Evolutionary conservation across 2,113 vertebrate genomes (phyloP), one percentile per base, ranked within the genome.

Genomic region (Corynorhinus townsendii): DNA sequence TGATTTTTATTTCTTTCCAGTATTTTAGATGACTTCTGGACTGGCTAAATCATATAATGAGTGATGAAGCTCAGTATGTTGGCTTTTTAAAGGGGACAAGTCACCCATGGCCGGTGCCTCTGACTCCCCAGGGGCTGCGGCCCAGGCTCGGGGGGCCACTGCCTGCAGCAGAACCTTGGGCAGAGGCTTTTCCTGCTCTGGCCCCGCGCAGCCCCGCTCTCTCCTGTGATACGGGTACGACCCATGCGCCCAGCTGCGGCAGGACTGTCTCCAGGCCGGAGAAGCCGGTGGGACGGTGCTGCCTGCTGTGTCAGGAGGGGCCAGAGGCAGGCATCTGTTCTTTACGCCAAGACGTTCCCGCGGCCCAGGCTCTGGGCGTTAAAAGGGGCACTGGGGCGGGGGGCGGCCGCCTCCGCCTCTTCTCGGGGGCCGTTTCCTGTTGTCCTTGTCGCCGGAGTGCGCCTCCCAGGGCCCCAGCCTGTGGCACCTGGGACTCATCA

Each of bases 11-110:
- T 28, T 68, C 30, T 84, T 85, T 84, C 56, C 5, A 81, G 14
- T 92, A 59, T 75, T 95, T 90, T 86, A 52, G 62, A 14, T 85
- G 80, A 71, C 90, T 95, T 84, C 24, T 43, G 82, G 43, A 82
- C 11, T 79, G 66, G 30, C 33, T 59, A 84, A 54, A 81, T 91
- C 76, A 54, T 45, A 11, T 77, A 88, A 76, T 76, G 92, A 68
- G 52, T 15, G 0, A 30, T 68, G 14, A 40, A 94, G 47, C 52
- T 91, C 69, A 52, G 4, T 80, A 30, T 68, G 2, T 76, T 80
- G 22, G 68, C 22, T 56, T 59, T 79, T n/a, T 47, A 12, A 4
- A 68, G 33, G 26, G 19, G 56, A 83, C 40, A 56, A 73, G 20
- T 62, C 43, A 43, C 64, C 64, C 64, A 16, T 16, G 30, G 15